These are phyloP conservation scores for Lepilemur septentrionalis DNA, from an alignment of 2,797 vertebrate species.

Conservation along the genomic window DNA sequence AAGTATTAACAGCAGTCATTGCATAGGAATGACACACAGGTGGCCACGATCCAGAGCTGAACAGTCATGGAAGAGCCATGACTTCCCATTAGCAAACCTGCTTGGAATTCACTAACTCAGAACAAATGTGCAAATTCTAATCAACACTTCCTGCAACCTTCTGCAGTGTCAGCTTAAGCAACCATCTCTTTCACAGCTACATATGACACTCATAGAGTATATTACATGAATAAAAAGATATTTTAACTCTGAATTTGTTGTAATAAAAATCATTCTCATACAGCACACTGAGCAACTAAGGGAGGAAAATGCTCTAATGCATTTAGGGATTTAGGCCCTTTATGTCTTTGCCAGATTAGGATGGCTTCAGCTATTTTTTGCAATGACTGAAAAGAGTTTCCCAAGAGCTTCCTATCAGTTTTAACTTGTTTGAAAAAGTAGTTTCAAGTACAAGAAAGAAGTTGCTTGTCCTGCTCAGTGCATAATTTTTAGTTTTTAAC, in stretches of 20 bases:
- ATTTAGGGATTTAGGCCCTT: slow-evolving; percentile 40
- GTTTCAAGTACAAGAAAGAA: slow-evolving; percentile 23
- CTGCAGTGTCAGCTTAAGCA: background rate
- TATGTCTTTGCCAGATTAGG: slow-evolving; percentile 15
- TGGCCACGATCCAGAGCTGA: background rate
- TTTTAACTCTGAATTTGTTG: background rate
- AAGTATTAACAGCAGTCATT: background rate
- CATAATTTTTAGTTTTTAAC: background rate
- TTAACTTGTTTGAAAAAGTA: slow-evolving; percentile 46
- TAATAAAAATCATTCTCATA: slow-evolving; percentile 31
- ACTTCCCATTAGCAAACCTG: background rate
- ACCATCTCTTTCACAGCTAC: background rate
- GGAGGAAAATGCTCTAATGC: background rate
- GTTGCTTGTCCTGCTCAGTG: background rate
- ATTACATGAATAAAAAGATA: background rate
- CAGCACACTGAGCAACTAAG: background rate
- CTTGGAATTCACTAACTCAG: background rate
- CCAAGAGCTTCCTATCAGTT: slow-evolving; percentile 50
- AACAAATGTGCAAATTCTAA: background rate
- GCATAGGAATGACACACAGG: background rate
- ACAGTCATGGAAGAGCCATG: background rate
- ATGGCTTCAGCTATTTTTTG: slow-evolving; percentile 44
- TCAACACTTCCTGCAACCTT: background rate
- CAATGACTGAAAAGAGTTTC: slow-evolving; percentile 55
- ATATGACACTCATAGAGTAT: background rate